Evolutionary conservation across 2,888 invertebrate species (phyloP).

Genomic region (Luperina testacea): DNA sequence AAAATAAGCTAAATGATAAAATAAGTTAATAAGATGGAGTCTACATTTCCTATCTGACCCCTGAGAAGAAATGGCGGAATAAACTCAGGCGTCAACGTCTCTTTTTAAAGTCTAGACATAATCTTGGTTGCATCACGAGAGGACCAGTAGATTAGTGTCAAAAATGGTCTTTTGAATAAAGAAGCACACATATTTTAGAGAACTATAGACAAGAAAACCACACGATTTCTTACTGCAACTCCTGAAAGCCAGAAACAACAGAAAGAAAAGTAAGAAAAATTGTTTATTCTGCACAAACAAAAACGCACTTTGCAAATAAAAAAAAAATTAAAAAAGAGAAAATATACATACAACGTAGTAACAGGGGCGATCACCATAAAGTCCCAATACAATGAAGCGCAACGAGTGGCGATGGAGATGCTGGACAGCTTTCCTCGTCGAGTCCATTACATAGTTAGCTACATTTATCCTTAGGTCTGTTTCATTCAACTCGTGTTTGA

Average conservation of each 20-base stretch:
- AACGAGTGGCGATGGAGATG: not conserved
- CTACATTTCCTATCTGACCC: no score
- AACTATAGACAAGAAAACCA: not conserved
- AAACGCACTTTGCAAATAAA: no score
- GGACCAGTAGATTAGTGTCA: not conserved
- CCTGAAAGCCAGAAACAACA: not conserved
- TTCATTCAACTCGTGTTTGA: not conserved
- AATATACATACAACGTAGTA: no score
- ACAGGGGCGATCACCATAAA: not conserved
- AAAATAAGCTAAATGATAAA: no score
- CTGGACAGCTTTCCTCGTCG: not conserved
- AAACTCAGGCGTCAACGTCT: no score
- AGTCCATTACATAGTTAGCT: not conserved
- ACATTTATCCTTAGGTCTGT: not conserved
- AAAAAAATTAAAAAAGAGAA: no score
- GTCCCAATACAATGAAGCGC: not conserved
- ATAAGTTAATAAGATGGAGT: not conserved
- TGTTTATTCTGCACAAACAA: no score
- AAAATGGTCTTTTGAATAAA: not conserved
- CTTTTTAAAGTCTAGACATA: no score
- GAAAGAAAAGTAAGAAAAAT: no score
- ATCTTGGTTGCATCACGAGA: no score
- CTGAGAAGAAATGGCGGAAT: no score
- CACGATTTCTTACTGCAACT: not conserved
- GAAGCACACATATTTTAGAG: not conserved